phyloP scores from a whole-genome alignment of 2,888 invertebrate species.

The Amiota mariae region DNA sequence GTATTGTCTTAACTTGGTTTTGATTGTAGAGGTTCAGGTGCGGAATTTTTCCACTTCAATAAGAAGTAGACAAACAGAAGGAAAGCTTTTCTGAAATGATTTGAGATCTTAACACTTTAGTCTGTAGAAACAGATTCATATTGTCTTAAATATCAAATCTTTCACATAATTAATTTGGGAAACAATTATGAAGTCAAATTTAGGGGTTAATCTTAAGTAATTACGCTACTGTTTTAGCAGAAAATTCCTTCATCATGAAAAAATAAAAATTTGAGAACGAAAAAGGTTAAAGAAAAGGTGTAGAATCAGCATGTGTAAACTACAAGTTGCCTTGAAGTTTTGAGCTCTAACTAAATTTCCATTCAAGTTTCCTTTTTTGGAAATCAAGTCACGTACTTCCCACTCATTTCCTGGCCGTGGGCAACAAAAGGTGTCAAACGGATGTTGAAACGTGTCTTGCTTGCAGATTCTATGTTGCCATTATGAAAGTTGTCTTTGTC shows the following conservation, averaged over 20 bases:
- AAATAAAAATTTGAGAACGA: background rate
- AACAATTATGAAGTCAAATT: too few relatives aligned
- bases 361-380: constrained; percentile 10
- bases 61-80: too few relatives aligned
- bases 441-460: constrained; percentile 65
- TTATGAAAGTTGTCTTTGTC: background rate
- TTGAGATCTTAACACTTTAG: too few relatives aligned
- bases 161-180: too few relatives aligned
- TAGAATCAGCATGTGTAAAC: background rate
- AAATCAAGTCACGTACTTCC: constrained; percentile 62
- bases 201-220: too few relatives aligned
- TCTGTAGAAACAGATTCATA: too few relatives aligned
- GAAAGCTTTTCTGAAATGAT: too few relatives aligned
- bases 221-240: too few relatives aligned
- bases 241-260: too few relatives aligned
- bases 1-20: background rate
- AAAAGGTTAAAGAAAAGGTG: constrained; percentile 2
- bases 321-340: background rate
- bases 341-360: background rate
- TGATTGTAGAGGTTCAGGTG: constrained; percentile 6
- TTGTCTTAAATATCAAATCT: too few relatives aligned
- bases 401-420: constrained; percentile 64
- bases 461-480: constrained; percentile 51
- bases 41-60: background rate
- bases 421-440: constrained; percentile 65